Conservation (phyloP, 2,113 vertebrate species). For the Chinchilla lanigera region DNA sequence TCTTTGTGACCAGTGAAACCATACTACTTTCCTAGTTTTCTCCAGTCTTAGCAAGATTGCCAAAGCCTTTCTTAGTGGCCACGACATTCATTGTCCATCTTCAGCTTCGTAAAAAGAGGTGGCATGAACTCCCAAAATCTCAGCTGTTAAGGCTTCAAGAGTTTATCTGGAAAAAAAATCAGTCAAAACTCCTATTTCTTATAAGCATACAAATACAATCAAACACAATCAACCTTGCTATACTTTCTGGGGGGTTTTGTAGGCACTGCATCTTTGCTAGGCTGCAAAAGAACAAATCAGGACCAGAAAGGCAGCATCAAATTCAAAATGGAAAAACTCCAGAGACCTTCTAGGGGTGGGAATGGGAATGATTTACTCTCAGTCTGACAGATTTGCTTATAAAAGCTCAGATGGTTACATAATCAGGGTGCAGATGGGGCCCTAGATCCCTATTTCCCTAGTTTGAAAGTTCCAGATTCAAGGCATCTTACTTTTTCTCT, state of each 20-base stretch:
- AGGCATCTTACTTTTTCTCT: not conserved
- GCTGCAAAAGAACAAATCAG: constrained; percentile 34
- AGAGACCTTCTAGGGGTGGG: constrained; percentile 53
- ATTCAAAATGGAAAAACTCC: constrained; percentile 63
- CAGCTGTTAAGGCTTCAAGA: not conserved
- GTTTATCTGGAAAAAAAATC: constrained; percentile 26
- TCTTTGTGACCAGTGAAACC: not conserved
- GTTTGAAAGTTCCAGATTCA: constrained; percentile 37
- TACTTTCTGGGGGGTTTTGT: not conserved
- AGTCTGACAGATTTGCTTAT: constrained; percentile 40
- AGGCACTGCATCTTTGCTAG: constrained; percentile 14
- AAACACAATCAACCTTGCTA: not conserved
- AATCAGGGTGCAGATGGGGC: not conserved
- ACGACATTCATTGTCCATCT: not conserved
- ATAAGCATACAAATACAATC: constrained; percentile 4
- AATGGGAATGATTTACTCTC: constrained; percentile 63
- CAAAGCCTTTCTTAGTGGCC: not conserved
- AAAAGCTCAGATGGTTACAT: constrained; percentile 52
- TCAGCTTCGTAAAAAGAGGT: not conserved
- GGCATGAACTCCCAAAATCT: constrained; percentile 3
- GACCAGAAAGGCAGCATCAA: constrained; percentile 51
- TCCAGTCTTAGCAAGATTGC: not conserved
- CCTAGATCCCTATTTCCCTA: not conserved
- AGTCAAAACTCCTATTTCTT: not conserved
- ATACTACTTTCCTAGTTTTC: not conserved